Conservation (phyloP, 2,113 vertebrate genomes). For the Zosterops hypoxanthus region DNA sequence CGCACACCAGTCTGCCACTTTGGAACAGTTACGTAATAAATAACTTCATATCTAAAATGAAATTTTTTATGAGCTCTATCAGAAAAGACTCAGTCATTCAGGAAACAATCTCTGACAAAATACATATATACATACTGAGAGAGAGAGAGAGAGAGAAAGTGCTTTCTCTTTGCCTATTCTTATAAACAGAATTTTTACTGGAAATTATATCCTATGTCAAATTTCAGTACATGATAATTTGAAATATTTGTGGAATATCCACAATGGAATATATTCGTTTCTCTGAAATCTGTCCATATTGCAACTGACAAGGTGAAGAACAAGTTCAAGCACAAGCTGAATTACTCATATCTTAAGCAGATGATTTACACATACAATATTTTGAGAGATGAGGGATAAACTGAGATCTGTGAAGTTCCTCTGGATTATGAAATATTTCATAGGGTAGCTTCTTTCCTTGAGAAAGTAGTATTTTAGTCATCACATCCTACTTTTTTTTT, state of each 20-base stretch:
- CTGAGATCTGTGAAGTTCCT: slow-evolving; percentile 21
- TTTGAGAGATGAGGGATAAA: slow-evolving; percentile 46
- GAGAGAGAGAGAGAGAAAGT: not conserved
- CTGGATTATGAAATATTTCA: not conserved
- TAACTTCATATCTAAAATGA: not conserved
- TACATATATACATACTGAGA: no score
- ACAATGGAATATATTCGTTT: not conserved
- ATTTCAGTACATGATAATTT: not conserved
- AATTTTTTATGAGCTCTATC: not conserved
- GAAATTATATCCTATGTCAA: not conserved
- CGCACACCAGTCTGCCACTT: not conserved
- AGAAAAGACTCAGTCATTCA: not conserved
- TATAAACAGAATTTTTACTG: not conserved
- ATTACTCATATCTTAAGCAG: not conserved
- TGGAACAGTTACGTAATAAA: not conserved
- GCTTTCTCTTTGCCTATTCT: not conserved
- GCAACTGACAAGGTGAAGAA: slow-evolving; percentile 8
- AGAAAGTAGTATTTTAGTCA: slow-evolving; percentile 8
- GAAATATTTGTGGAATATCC: not conserved
- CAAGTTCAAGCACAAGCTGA: not conserved
- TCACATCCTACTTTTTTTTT: not conserved
- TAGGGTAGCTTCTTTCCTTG: not conserved
- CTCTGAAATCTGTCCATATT: not conserved
- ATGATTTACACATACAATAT: slow-evolving; percentile 29
- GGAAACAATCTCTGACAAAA: not conserved